These are phyloP conservation scores for Eutolmus rufibarbis DNA, from an alignment of 2,888 invertebrate species.

Conservation along the genomic window DNA sequence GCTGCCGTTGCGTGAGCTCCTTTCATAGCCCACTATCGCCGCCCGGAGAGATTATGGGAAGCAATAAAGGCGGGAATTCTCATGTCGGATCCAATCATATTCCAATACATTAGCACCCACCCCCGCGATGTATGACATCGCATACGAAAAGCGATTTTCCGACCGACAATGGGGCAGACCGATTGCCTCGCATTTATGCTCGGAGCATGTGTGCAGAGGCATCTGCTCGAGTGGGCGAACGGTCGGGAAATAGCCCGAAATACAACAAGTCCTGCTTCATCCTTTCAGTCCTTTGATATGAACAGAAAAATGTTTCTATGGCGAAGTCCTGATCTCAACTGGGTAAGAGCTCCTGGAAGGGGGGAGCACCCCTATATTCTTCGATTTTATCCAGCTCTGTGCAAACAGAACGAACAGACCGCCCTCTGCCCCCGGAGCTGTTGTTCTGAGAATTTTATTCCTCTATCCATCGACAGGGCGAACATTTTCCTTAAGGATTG, in stretches of 20 bases:
- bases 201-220: neutral
- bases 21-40: neutral
- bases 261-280: neutral
- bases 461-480: neutral
- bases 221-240: neutral
- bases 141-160: neutral
- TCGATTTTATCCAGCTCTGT: neutral
- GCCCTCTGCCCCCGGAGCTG: neutral
- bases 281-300: neutral
- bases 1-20: neutral
- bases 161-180: neutral
- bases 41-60: neutral
- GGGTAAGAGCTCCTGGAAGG: neutral
- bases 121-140: neutral
- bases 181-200: neutral
- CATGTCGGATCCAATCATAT: neutral
- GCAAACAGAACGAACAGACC: neutral
- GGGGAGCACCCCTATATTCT: neutral
- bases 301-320: neutral
- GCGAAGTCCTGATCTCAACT: neutral
- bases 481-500: neutral
- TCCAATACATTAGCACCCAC: neutral
- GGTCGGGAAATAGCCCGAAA: neutral
- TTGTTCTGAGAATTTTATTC: neutral
- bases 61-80: neutral